phyloP scores from a whole-genome alignment of 2,888 invertebrate genomes.

The Stramonita haemastoma region DNA sequence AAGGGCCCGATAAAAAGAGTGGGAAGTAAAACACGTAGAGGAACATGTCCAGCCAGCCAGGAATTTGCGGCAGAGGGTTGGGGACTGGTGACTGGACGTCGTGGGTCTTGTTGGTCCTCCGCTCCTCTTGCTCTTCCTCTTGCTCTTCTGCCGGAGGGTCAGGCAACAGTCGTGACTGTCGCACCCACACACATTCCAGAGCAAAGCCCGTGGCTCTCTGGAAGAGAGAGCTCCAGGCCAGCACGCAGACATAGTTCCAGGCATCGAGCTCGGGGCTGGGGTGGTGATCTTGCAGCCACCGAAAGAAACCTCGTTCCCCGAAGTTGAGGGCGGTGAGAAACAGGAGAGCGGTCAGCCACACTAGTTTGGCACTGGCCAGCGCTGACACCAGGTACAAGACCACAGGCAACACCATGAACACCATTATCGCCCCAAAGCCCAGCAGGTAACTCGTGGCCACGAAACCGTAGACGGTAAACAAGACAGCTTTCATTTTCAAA shows the following conservation, averaged over 20 bases:
- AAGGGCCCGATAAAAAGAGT: slow-evolving; percentile 91
- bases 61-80: slow-evolving; percentile 19
- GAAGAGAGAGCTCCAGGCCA: slow-evolving; percentile 20
- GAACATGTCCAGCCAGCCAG: slow-evolving; percentile 79
- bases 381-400: slow-evolving; percentile 53
- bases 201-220: slow-evolving; percentile 28
- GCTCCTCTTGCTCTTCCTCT: slow-evolving; percentile 48
- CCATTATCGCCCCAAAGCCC: slow-evolving; percentile 56
- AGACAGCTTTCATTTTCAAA: slow-evolving; percentile 32
- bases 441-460: slow-evolving; percentile 51
- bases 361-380: slow-evolving; percentile 46
- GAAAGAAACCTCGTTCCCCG: slow-evolving; percentile 48
- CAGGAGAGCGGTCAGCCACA: slow-evolving; percentile 60
- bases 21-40: slow-evolving; percentile 91
- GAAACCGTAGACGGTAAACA: slow-evolving; percentile 51
- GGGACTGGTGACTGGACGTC: background rate
- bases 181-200: slow-evolving; percentile 35
- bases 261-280: background rate
- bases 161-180: slow-evolving; percentile 40
- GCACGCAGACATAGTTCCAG: background rate
- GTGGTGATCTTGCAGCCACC: slow-evolving; percentile 52
- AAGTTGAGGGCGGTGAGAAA: slow-evolving; percentile 63
- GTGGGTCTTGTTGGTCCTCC: background rate
- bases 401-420: slow-evolving; percentile 55
- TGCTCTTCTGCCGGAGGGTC: slow-evolving; percentile 28